phyloP scores from a whole-genome alignment of 2,113 vertebrate species.

The Vimba vimba region DNA sequence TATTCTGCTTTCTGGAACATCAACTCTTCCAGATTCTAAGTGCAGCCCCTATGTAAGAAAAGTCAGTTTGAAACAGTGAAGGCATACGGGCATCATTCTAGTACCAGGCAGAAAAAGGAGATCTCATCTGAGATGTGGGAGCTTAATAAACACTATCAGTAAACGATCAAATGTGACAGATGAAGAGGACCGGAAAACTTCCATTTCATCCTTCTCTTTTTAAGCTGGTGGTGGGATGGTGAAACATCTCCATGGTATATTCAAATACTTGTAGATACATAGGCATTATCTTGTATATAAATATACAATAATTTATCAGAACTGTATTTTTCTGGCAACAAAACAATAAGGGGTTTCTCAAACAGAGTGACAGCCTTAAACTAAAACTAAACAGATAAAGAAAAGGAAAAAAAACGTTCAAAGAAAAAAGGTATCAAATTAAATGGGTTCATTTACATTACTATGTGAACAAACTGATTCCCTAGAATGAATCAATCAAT shows the following conservation, averaged over 20 bases:
- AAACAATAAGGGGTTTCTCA: not conserved
- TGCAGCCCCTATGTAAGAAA: conserved; percentile 68
- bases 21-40: conserved; percentile 63
- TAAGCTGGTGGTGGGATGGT: not conserved
- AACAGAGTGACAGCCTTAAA: not conserved
- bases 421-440: not conserved
- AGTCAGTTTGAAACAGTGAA: conserved; percentile 53
- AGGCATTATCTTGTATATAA: not conserved
- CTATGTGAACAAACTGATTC: not conserved
- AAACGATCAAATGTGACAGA: not conserved
- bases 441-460: not conserved
- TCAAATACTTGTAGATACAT: not conserved
- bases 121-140: conserved; percentile 39
- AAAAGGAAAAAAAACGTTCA: not conserved
- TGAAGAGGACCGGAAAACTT: not conserved
- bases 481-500: not conserved
- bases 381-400: not conserved
- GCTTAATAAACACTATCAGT: conserved; percentile 50
- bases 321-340: not conserved
- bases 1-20: conserved; percentile 61
- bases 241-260: too few relatives aligned
- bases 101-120: conserved; percentile 52
- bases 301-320: not conserved
- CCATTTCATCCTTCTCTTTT: not conserved
- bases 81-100: conserved; percentile 60